Percentiles rank a stretch among this genome's conserved stretches.
Evolutionary conservation across 2,888 invertebrate genomes (phyloP).

Genomic region (Magallana nippona): DNA sequence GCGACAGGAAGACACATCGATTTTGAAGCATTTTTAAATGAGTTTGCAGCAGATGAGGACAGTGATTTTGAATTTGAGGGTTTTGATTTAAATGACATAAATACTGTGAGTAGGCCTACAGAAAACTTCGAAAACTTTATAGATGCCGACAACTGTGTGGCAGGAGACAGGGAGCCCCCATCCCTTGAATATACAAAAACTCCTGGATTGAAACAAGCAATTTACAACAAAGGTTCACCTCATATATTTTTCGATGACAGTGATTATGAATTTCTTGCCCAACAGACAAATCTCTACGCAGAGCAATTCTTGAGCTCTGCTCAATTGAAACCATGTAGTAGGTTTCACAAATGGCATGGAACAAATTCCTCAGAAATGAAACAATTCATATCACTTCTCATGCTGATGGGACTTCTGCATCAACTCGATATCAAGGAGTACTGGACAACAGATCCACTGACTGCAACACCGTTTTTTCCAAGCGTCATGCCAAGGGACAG

Average conservation of each 20-base stretch:
- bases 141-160: background rate
- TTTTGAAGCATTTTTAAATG: too few species aligned
- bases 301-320: conserved; percentile 29
- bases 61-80: too few species aligned
- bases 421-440: conserved; percentile 48
- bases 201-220: background rate
- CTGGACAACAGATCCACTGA: conserved; percentile 47
- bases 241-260: conserved; percentile 35
- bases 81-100: conserved; percentile 2
- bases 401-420: conserved; percentile 48
- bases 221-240: background rate
- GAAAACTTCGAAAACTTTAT: background rate
- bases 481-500: conserved; percentile 45
- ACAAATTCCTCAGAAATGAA: conserved; percentile 47
- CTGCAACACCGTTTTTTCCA: conserved; percentile 49
- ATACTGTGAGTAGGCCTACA: background rate
- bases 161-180: conserved; percentile 3
- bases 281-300: conserved; percentile 47
- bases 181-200: background rate
- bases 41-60: too few species aligned
- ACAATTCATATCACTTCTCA: conserved; percentile 41
- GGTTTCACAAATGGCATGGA: conserved; percentile 38
- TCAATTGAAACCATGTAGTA: background rate
- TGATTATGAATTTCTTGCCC: conserved; percentile 41
- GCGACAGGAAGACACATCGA: too few species aligned